phyloP scores from a whole-genome alignment of 2,797 vertebrate species.

The Eptatretus atami region DNA sequence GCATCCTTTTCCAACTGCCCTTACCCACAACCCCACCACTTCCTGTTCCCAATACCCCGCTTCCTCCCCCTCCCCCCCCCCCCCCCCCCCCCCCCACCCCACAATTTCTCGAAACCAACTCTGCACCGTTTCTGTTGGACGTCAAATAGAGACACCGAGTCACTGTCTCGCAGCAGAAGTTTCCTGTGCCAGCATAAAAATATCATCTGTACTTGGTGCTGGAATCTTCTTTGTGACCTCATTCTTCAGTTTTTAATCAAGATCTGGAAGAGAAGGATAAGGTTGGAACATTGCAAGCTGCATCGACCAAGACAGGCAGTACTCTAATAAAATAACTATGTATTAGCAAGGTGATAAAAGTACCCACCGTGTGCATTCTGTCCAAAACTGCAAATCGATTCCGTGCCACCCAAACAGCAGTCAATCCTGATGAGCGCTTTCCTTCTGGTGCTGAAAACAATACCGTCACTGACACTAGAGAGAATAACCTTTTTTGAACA shows the following conservation, averaged over 20 bases:
- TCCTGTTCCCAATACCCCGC: not conserved
- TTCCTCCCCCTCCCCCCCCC: no score
- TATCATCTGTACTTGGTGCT: slow-evolving; percentile 86
- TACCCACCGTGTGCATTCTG: slow-evolving; percentile 70
- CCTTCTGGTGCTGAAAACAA: slow-evolving; percentile 50
- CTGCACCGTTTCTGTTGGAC: slow-evolving; percentile 66
- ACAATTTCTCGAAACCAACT: not conserved
- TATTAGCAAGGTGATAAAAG: not conserved
- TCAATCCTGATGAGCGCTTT: slow-evolving; percentile 74
- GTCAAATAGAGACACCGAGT: slow-evolving; percentile 64
- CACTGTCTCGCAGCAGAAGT: slow-evolving; percentile 43
- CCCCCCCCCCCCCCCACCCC: not conserved
- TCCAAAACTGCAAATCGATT: slow-evolving; percentile 79
- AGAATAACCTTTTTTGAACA: not conserved
- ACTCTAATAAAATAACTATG: not conserved
- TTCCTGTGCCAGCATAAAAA: slow-evolving; percentile 69
- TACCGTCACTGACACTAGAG: not conserved
- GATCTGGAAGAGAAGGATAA: slow-evolving; percentile 21
- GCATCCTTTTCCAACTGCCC: no score
- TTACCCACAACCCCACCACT: not conserved
- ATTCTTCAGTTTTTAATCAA: slow-evolving; percentile 94
- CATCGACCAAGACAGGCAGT: not conserved
- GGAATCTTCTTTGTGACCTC: slow-evolving; percentile 91
- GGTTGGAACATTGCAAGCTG: no score
- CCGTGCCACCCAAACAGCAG: slow-evolving; percentile 77